Base-by-base conservation (phyloP, 2,888 invertebrate genomes). In the Acleris emargana region DNA sequence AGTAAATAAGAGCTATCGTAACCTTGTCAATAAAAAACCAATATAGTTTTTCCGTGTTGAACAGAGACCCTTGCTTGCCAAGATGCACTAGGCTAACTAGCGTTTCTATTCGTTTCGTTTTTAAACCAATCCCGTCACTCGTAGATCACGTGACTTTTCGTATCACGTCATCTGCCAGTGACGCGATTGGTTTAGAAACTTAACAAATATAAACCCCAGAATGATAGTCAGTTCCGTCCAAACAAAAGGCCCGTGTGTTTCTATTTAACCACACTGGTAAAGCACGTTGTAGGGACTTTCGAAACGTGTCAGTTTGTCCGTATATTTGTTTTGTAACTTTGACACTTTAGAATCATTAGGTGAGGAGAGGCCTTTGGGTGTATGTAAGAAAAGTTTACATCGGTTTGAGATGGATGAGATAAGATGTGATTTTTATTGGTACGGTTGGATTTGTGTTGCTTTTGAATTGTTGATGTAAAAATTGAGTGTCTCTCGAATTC, bases 251-350 rank as follows among this genome's bases (percentile, higher is more conserved):
- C 55, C 45, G 32, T 57, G 42, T 49, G 28, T 25, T 57, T 16
- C n/a, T 9, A 25, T 17, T 4, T 22, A 38, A 43, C 49, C 1
- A 60, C 42, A 61, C 66, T 18, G 57, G 66, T 66, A 66, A 66
- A 66, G 66, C 66, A 66, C 66, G 51, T 52, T 17, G 66, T 61
- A 66, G 60, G 59, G 61, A 66, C 66, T 66, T 66, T 66, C 66
- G 32, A 66, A 61, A 57, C 66, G 51, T 61, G 60, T 66, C 61
- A 52, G 51, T 18, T 47, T 54, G 54, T 43, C 42, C 57, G 51
- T 50, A 38, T 57, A 57, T 66, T 61, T 66, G 60, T 66, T 60
- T 60, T 64, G 64, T 59, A 53, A 53, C 50, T 64, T 66, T 66
- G 66, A 66, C 66, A 61, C 61, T 57, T 51, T 38, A 52, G 64